phyloP scores from a whole-genome alignment of 2,113 vertebrate species.

The Zosterops lateralis region DNA sequence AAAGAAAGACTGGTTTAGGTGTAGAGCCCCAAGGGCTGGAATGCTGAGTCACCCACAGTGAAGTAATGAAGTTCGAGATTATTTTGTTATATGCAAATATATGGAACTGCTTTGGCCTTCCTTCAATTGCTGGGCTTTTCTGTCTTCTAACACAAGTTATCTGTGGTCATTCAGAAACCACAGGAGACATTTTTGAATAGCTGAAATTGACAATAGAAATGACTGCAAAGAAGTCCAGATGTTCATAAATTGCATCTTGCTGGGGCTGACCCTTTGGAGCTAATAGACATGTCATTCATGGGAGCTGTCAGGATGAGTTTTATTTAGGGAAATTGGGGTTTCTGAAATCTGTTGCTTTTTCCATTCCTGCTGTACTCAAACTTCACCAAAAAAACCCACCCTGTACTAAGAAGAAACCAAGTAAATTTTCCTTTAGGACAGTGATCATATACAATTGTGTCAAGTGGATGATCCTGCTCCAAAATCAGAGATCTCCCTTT shows the following conservation, averaged over 20 bases:
- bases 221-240: neutral
- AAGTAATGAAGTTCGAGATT: neutral
- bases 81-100: neutral
- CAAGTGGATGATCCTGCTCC: neutral
- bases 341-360: neutral
- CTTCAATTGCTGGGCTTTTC: neutral
- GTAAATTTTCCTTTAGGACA: neutral
- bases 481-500: neutral
- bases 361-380: neutral
- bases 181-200: neutral
- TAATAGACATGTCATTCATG: slow-evolving; percentile 31
- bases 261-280: neutral
- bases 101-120: neutral
- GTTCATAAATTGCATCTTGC: slow-evolving; percentile 16
- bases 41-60: neutral
- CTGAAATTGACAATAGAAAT: neutral
- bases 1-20: neutral
- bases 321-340: neutral
- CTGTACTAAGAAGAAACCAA: neutral
- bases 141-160: neutral
- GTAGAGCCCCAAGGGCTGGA: neutral
- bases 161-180: neutral
- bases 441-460: too few relatives aligned
- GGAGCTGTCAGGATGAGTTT: neutral
- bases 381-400: neutral